Evolutionary conservation across 2,113 vertebrate genomes (phyloP).

Genomic region (Daboia siamensis): DNA sequence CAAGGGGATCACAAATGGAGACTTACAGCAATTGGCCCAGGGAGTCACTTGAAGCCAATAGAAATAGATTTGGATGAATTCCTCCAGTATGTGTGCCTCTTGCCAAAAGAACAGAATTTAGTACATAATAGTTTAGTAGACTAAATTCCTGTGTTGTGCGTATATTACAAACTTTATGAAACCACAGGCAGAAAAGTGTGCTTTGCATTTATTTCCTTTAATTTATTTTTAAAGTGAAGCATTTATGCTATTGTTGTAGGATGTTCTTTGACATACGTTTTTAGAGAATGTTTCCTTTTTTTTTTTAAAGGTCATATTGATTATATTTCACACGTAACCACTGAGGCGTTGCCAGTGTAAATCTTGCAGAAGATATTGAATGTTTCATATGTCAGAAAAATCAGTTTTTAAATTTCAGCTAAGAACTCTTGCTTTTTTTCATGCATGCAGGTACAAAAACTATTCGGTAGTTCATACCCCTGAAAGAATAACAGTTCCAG

Average conservation of each 20-base stretch:
- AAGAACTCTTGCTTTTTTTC: slow-evolving; percentile 7
- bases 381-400: neutral
- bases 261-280: slow-evolving; percentile 6
- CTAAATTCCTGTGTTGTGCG: slow-evolving; percentile 36
- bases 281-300: neutral
- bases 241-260: slow-evolving; percentile 29
- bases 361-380: neutral
- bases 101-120: slow-evolving; percentile 34
- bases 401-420: slow-evolving; percentile 11
- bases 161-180: neutral
- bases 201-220: neutral
- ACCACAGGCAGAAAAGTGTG: neutral
- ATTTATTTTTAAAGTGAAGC: slow-evolving; percentile 40
- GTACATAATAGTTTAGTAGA: neutral
- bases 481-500: slow-evolving; percentile 25
- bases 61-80: slow-evolving; percentile 25
- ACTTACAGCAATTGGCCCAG: slow-evolving; percentile 16
- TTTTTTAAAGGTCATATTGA: neutral
- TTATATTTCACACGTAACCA: neutral
- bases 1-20: slow-evolving; percentile 44
- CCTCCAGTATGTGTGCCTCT: slow-evolving; percentile 40
- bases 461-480: slow-evolving; percentile 17
- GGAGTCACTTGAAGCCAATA: slow-evolving; percentile 32
- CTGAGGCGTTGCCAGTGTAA: slow-evolving; percentile 8
- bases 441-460: slow-evolving; percentile 26